A percentile compares a stretch with the other conserved stretches of the same genome.
Conservation (phyloP, 2,797 vertebrate genomes). For the Furcifer pardalis region DNA sequence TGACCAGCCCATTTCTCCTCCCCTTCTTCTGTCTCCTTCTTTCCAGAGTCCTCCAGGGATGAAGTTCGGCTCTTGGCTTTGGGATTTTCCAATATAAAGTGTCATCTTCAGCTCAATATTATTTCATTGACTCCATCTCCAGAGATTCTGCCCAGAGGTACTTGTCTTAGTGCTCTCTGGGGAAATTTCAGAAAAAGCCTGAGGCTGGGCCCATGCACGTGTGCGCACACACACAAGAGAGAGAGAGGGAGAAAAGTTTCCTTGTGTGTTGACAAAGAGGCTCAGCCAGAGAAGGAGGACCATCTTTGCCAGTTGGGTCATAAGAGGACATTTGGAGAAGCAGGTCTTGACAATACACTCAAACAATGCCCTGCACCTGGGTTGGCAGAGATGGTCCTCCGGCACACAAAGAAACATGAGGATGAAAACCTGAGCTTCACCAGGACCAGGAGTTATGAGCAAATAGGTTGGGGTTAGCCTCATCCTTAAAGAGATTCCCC, state of each 20-base stretch:
- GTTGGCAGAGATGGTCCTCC: background rate
- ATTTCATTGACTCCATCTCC: conserved; percentile 7
- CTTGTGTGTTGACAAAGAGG: background rate
- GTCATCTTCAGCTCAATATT: conserved; percentile 30
- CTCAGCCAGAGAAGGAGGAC: background rate
- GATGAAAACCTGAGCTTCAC: background rate
- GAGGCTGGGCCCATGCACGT: background rate
- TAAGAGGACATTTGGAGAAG: background rate
- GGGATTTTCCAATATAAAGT: conserved; percentile 41
- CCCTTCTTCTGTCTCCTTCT: background rate
- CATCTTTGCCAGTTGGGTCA: background rate
- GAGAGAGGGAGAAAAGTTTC: background rate
- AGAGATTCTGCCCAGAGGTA: background rate
- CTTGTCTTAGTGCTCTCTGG: conserved; percentile 11
- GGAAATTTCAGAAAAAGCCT: conserved; percentile 33
- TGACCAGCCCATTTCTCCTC: background rate
- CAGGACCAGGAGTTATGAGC: too few relatives aligned
- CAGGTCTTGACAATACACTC: too few relatives aligned
- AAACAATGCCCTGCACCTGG: too few relatives aligned
- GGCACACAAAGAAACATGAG: background rate
- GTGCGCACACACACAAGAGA: too few relatives aligned
- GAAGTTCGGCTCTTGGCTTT: background rate
- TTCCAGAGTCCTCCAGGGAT: conserved; percentile 4
- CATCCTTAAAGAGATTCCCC: too few relatives aligned
- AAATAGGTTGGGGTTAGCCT: background rate